phyloP scores from a whole-genome alignment of 1,140 invertebrate genomes.

The Caerostris extrusa region DNA sequence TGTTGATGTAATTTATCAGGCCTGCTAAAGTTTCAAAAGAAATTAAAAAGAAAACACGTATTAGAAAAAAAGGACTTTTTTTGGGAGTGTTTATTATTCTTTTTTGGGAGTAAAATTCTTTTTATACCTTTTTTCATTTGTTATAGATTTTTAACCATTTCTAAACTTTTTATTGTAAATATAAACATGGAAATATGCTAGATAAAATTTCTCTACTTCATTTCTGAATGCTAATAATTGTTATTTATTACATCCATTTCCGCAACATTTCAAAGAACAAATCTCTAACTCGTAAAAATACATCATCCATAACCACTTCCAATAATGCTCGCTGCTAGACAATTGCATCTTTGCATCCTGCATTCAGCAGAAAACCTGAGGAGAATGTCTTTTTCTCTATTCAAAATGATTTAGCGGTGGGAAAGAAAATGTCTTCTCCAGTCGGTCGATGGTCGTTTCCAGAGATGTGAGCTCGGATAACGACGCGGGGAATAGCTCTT shows the following conservation, averaged over 20 bases:
- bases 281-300: no score
- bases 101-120: no score
- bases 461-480: constrained; percentile 5
- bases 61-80: no score
- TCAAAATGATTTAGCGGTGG: constrained; percentile 10
- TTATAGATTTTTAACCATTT: background rate
- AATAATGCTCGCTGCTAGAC: background rate
- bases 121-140: background rate
- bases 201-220: background rate
- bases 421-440: background rate
- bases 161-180: background rate
- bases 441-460: constrained; percentile 6
- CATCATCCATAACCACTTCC: no score
- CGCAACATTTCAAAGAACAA: no score
- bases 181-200: background rate
- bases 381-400: background rate
- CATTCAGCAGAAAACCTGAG: background rate
- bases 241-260: background rate
- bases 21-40: no score
- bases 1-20: no score
- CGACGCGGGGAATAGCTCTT: constrained; percentile 6
- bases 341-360: background rate
- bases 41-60: no score
- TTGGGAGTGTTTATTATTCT: no score
- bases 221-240: background rate